Evolutionary conservation across 1,140 invertebrate genomes (phyloP).

Genomic region (Chymomyza costata): DNA sequence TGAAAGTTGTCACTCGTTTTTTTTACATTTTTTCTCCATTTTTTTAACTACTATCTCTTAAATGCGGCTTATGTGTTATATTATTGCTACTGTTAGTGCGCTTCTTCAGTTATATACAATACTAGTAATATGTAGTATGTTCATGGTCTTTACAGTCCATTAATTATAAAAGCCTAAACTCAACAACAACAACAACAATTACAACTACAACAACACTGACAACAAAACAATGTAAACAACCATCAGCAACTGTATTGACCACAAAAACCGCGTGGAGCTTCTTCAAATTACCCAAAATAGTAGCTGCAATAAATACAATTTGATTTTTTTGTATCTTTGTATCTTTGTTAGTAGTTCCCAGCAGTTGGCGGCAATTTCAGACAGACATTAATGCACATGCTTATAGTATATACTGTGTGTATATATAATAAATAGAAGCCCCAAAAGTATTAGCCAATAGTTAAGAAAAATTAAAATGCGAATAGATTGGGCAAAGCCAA

Average conservation of each 20-base stretch:
- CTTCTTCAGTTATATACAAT: no score
- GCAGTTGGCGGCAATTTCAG: no score
- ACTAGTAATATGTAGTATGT: no score
- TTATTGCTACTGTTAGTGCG: not conserved
- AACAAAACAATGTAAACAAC: no score
- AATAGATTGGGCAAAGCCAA: constrained; percentile 50
- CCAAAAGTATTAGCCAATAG: constrained; percentile 56
- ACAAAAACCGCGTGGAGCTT: constrained; percentile 32
- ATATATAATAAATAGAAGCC: constrained; percentile 31
- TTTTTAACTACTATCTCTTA: no score
- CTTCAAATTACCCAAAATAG: constrained; percentile 37
- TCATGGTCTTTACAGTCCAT: constrained; percentile 33
- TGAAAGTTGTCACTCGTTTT: constrained; percentile 62
- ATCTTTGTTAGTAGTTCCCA: no score
- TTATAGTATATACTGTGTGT: no score
- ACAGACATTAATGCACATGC: no score
- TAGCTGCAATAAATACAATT: constrained; percentile 47
- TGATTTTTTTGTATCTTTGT: no score
- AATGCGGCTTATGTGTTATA: no score
- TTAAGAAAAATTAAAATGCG: constrained; percentile 69
- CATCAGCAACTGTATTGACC: constrained; percentile 11
- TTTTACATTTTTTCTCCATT: no score
- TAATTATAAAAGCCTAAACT: constrained; percentile 7
- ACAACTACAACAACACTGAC: constrained; percentile 6
- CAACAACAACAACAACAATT: constrained; percentile 12